Evolutionary conservation across 2,797 vertebrate species (phyloP).

Genomic region (Premnoplex brunnescens): DNA sequence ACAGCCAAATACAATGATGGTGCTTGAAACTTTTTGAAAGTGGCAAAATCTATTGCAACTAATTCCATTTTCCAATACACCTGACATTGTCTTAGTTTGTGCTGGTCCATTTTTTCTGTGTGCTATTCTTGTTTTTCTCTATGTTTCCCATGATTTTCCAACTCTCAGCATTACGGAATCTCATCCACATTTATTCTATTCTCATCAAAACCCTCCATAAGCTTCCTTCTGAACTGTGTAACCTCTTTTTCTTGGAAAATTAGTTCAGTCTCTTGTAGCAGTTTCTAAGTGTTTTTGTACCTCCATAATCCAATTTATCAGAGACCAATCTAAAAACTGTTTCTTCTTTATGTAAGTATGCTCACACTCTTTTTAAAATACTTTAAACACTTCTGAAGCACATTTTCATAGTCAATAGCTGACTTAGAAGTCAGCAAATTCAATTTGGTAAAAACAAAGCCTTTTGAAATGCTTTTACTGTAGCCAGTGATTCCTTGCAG

Average conservation of each 20-base stretch:
- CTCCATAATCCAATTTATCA: not conserved
- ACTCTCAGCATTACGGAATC: not conserved
- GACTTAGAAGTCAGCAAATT: not conserved
- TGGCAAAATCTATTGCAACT: not conserved
- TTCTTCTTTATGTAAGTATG: not conserved
- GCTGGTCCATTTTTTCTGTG: not conserved
- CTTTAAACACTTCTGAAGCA: not conserved
- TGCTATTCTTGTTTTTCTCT: not conserved
- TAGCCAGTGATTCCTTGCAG: not conserved
- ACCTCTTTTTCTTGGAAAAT: constrained; percentile 20
- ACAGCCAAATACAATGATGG: not conserved
- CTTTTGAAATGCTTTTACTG: not conserved
- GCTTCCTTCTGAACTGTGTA: not conserved
- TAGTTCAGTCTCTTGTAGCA: not conserved
- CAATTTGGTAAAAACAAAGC: not conserved
- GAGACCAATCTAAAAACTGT: not conserved
- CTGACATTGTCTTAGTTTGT: not conserved
- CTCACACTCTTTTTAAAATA: not conserved
- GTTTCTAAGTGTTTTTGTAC: not conserved
- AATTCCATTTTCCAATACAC: not conserved
- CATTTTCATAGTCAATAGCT: not conserved
- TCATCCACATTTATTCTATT: not conserved
- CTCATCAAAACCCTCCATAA: not conserved
- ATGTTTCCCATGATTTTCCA: not conserved
- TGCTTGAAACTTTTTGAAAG: not conserved